phyloP scores from a whole-genome alignment of 2,888 invertebrate species.

The Brenthis ino region DNA sequence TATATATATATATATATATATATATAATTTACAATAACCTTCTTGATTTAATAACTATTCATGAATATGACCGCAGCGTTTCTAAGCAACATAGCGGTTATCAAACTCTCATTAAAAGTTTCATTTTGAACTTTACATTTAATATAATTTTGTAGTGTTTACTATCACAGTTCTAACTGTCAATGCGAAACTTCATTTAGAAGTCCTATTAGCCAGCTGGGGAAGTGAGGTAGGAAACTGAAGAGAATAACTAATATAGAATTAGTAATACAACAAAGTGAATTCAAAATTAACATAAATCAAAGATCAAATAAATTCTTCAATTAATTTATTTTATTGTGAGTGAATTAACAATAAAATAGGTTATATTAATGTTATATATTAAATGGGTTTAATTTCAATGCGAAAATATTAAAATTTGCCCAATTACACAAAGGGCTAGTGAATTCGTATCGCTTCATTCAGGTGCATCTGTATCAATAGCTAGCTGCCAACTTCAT shows the following conservation, averaged over 20 bases:
- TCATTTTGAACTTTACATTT: not conserved
- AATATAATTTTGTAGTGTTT: slow-evolving; percentile 12
- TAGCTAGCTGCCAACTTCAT: too few species aligned
- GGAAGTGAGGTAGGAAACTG: slow-evolving; percentile 11
- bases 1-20: too few species aligned
- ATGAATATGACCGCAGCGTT: too few species aligned
- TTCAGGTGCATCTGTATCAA: too few species aligned
- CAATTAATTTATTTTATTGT: not conserved
- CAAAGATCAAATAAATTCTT: slow-evolving; percentile 2
- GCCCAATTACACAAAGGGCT: too few species aligned
- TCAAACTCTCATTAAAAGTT: not conserved
- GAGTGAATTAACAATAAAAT: too few species aligned
- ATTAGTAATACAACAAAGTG: not conserved
- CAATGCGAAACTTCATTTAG: slow-evolving; percentile 7
- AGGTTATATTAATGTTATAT: too few species aligned
- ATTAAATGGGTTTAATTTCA: too few species aligned
- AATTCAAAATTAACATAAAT: slow-evolving; percentile 4
- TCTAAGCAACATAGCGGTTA: not conserved
- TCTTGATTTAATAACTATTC: too few species aligned
- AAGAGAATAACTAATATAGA: slow-evolving; percentile 2
- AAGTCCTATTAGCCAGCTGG: slow-evolving; percentile 2
- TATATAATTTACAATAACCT: too few species aligned
- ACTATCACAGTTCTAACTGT: slow-evolving; percentile 5
- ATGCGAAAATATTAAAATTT: too few species aligned
- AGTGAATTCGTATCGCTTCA: too few species aligned